Conservation (phyloP, 53 echinoderm and acorn worm species). For the Echinarachnius parma region DNA sequence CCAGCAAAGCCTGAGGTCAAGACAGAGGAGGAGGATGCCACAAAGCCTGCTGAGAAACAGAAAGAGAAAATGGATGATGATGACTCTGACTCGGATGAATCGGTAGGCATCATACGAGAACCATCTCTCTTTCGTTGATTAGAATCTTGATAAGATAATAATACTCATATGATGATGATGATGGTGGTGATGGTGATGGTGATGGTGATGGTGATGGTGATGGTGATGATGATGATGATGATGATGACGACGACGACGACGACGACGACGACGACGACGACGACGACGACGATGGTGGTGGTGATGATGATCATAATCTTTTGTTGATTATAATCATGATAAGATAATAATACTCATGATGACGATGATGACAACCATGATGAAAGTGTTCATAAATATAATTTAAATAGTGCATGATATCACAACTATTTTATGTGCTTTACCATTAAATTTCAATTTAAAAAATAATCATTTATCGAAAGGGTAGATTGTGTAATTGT, state of each 20-base stretch:
- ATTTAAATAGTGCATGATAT: no score
- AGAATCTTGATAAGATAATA: no score
- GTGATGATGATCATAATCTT: background rate
- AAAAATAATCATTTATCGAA: no score
- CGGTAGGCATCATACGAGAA: no score
- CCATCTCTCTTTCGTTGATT: no score
- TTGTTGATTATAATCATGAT: no score
- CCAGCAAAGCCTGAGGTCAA: constrained; percentile 24
- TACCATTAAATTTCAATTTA: no score
- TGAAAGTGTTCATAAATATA: no score
- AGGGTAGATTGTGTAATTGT: no score
- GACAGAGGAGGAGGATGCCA: constrained; percentile 38
- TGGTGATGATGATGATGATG: background rate
- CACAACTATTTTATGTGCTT: no score
- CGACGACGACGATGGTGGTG: background rate
- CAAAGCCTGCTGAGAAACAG: constrained; percentile 57
- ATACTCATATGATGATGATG: constrained; percentile 1
- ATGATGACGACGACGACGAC: background rate
- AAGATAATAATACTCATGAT: no score
- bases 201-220: background rate
- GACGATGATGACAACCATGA: no score
- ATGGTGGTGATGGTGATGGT: background rate
- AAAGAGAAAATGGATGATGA: constrained; percentile 58
- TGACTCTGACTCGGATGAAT: constrained; percentile 50
- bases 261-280: background rate